Evolutionary conservation across 2,888 invertebrate species (phyloP), one percentile per base, ranked within the genome.

Genomic region (Bruchidius siliquastri): DNA sequence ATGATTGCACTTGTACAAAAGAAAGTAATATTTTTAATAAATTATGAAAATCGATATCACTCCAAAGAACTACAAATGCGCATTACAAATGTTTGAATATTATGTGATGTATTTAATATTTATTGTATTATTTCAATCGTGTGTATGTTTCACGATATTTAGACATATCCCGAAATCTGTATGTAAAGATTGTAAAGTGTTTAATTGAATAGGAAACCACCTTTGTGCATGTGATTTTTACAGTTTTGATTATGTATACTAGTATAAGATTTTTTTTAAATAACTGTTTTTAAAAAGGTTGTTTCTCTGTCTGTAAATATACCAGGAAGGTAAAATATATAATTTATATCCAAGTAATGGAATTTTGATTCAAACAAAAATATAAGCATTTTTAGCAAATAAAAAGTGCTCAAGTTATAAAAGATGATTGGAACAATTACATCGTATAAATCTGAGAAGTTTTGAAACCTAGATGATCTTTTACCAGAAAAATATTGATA

Each of bases 251-350:
- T 84, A 84, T 84, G 84, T 82, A 84, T 83, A 82, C 81, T 82
- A 82, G 82, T 80, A 78, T 80, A 83, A 83, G 82, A 82, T 81
- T 79, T 81, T 83, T 83, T 82, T 82, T 67, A n/a, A 82, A 82
- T 81, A 69, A 74, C 73, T 75, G 74, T 82, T 78, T 79, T 77
- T 76, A 77, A 80, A 81, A 78, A 80, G 80, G 78, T 83, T 84
- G 83, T 84, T 82, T 82, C 83, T 74, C 83, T 83, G 84, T 84
- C 82, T 85, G 84, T 84, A 85, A 84, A 85, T 85, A 85, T 67
- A 71, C 22, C 22, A 68, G 49, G 49, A 49, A 49, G 49, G 13
- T 49, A 49, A 49, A 49, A 49, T 49, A 49, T 49, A 49, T 49
- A 49, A 49, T 49, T 49, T 49, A 49, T 49, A 49, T 49, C 49